Conservation (phyloP, 1,140 invertebrate genomes). For the Drosophila kanapiae region DNA sequence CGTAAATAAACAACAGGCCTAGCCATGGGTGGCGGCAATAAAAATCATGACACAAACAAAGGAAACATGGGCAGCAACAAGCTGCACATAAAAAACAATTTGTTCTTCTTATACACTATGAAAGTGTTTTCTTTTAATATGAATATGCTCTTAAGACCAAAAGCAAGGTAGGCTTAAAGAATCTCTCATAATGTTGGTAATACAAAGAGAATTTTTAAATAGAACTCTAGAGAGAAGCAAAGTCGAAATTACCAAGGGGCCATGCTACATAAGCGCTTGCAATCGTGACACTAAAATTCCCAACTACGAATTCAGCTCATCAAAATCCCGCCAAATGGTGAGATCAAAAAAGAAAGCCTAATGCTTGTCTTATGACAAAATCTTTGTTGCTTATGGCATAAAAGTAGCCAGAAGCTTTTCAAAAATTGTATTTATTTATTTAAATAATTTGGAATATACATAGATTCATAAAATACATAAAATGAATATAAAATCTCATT, state of each 20-base stretch:
- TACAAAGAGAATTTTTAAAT: not conserved
- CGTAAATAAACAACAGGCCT: slow-evolving; percentile 67
- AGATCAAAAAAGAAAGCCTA: not conserved
- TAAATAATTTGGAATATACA: no score
- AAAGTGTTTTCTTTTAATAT: not conserved
- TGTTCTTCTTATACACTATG: rapidly evolving
- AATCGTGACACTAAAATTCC: not conserved
- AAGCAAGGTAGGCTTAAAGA: not conserved
- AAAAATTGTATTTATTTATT: no score
- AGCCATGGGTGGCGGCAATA: slow-evolving; percentile 49
- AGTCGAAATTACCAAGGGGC: no score
- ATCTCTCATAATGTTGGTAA: not conserved
- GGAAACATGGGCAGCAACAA: slow-evolving; percentile 22
- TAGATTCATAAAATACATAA: no score
- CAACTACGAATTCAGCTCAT: not conserved
- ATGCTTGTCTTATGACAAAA: not conserved
- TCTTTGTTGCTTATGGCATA: no score
- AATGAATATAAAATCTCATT: no score
- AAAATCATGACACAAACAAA: slow-evolving; percentile 38
- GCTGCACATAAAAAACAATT: slow-evolving; percentile 12
- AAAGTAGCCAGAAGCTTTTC: no score
- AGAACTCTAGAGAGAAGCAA: not conserved
- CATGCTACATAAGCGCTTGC: no score
- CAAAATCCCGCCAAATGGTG: not conserved
- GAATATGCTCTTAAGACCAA: not conserved